phyloP scores from a whole-genome alignment of 2,797 vertebrate species.

The Hephaestus fuliginosus region DNA sequence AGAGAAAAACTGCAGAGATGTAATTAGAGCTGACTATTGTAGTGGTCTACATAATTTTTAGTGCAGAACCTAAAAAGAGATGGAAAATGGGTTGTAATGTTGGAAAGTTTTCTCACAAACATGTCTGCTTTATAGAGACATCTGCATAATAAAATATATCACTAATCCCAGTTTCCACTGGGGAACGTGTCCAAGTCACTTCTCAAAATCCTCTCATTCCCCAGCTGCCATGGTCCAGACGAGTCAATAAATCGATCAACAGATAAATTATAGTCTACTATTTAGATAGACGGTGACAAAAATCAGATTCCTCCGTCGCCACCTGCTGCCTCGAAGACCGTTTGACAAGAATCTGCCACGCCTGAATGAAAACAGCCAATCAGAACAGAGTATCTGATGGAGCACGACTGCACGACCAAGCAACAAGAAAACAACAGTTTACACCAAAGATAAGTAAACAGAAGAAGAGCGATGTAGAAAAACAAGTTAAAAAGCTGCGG shows the following conservation, averaged over 20 bases:
- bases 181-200: not conserved
- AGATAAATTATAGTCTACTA: not conserved
- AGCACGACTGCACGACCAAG: too few relatives aligned
- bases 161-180: not conserved
- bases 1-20: slow-evolving; percentile 13
- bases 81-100: not conserved
- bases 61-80: not conserved
- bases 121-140: not conserved
- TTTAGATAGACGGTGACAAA: too few relatives aligned
- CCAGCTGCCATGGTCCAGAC: not conserved
- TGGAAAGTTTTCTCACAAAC: not conserved
- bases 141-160: not conserved
- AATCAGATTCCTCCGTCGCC: too few relatives aligned
- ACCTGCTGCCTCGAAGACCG: too few relatives aligned
- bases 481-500: too few relatives aligned
- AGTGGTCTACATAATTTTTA: slow-evolving; percentile 11
- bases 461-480: too few relatives aligned
- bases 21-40: slow-evolving; percentile 40
- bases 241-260: too few relatives aligned
- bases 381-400: too few relatives aligned
- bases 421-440: too few relatives aligned
- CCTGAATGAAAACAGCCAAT: too few relatives aligned
- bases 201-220: not conserved
- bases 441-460: too few relatives aligned
- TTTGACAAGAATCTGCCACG: too few relatives aligned